These are phyloP conservation scores for Vombatus ursinus DNA, from an alignment of 2,113 vertebrate genomes.

Conservation along the genomic window DNA sequence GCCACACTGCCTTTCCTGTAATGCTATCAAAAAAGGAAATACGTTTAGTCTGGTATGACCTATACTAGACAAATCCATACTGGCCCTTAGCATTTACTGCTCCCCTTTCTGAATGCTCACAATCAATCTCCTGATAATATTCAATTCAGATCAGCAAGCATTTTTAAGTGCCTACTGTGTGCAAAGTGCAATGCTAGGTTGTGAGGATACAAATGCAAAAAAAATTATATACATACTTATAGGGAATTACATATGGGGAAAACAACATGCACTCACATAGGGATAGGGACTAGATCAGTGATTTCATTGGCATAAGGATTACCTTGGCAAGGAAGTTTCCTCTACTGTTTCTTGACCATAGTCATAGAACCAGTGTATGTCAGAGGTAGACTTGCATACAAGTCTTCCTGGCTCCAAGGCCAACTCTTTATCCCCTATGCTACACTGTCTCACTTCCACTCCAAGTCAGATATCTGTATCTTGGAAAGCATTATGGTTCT, in stretches of 20 bases:
- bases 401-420: background rate
- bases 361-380: background rate
- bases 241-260: background rate
- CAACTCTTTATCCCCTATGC: background rate
- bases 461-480: background rate
- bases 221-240: background rate
- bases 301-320: background rate
- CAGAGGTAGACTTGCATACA: background rate
- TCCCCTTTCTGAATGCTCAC: background rate
- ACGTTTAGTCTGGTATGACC: background rate
- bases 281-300: background rate
- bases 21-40: background rate
- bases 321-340: background rate
- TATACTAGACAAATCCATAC: background rate
- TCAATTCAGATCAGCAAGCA: background rate
- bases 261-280: background rate
- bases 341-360: background rate
- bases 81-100: background rate
- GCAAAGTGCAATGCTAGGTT: background rate
- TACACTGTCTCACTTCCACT: background rate
- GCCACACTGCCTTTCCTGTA: background rate
- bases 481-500: background rate
- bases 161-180: background rate
- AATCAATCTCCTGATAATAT: background rate
- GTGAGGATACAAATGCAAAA: background rate